phyloP scores from a whole-genome alignment of 2,888 invertebrate genomes.

The Megalurothrips usitatus region DNA sequence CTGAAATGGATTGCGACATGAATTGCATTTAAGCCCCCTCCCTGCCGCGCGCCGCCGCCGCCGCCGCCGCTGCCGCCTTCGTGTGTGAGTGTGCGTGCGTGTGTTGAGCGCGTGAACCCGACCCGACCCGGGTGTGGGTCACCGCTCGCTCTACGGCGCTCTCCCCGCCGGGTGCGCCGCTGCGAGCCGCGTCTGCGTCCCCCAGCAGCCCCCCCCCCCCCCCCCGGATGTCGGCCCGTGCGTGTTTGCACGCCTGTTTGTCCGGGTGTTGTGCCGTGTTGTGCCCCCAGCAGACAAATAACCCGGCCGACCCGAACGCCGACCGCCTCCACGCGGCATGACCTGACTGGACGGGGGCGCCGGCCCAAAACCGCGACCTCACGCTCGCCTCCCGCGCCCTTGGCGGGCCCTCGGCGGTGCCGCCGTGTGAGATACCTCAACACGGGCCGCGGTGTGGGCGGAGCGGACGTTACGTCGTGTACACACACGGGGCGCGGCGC shows the following conservation, averaged over 20 bases:
- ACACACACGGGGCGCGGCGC: too few relatives aligned
- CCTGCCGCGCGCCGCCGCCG: not conserved
- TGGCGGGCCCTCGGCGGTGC: too few relatives aligned
- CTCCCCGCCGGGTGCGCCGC: not conserved
- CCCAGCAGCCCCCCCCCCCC: too few relatives aligned
- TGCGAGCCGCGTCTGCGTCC: not conserved
- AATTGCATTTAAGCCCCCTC: slow-evolving; percentile 14
- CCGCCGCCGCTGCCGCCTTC: not conserved
- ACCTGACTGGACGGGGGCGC: too few relatives aligned
- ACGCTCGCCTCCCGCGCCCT: too few relatives aligned
- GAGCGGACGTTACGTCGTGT: too few relatives aligned
- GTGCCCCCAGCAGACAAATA: not conserved
- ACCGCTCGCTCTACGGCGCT: not conserved
- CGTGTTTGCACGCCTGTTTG: not conserved
- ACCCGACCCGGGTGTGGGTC: not conserved
- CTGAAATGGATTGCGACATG: slow-evolving; percentile 11
- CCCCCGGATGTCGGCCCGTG: not conserved
- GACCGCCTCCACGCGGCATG: not conserved
- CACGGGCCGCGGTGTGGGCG: too few relatives aligned
- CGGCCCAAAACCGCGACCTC: too few relatives aligned
- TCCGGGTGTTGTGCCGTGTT: not conserved
- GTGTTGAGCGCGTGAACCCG: too few relatives aligned
- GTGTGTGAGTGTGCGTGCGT: too few relatives aligned
- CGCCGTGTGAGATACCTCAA: too few relatives aligned
- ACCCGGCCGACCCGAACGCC: not conserved